These are phyloP conservation scores for Psittacula echo DNA, from an alignment of 2,797 vertebrate genomes.

Conservation along the genomic window DNA sequence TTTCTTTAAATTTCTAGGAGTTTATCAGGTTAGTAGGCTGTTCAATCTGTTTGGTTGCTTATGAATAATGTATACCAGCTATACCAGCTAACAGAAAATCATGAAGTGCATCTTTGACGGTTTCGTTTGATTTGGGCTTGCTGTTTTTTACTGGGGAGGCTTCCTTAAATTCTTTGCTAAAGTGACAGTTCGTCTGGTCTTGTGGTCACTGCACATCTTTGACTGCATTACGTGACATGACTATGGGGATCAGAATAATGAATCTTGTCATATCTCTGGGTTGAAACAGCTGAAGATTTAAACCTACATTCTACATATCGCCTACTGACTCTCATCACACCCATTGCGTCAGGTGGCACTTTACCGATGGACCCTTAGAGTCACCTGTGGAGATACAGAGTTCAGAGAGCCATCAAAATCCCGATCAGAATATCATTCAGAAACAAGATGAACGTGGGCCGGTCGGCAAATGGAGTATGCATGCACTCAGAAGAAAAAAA, in stretches of 20 bases:
- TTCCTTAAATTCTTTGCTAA: background rate
- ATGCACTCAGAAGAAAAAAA: background rate
- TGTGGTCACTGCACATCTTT: background rate
- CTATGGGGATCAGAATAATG: background rate
- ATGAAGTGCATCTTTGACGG: background rate
- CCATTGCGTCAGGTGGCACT: background rate
- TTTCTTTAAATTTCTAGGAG: background rate
- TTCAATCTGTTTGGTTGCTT: background rate
- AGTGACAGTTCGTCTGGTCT: background rate
- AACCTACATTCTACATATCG: fast-evolving
- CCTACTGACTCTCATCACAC: background rate
- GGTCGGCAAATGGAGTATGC: background rate
- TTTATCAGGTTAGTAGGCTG: background rate
- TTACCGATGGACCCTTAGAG: background rate
- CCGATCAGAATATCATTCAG: background rate
- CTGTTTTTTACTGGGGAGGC: background rate
- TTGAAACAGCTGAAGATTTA: background rate
- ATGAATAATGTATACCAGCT: background rate
- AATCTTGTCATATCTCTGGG: background rate
- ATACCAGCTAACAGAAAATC: background rate
- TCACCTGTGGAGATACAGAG: background rate
- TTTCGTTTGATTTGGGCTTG: fast-evolving
- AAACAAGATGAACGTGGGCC: background rate
- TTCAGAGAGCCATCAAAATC: background rate
- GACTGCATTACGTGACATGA: fast-evolving